Percentiles rank a stretch among this genome's conserved stretches.
Conservation (phyloP, 2,797 vertebrate species). For the Anas acuta region DNA sequence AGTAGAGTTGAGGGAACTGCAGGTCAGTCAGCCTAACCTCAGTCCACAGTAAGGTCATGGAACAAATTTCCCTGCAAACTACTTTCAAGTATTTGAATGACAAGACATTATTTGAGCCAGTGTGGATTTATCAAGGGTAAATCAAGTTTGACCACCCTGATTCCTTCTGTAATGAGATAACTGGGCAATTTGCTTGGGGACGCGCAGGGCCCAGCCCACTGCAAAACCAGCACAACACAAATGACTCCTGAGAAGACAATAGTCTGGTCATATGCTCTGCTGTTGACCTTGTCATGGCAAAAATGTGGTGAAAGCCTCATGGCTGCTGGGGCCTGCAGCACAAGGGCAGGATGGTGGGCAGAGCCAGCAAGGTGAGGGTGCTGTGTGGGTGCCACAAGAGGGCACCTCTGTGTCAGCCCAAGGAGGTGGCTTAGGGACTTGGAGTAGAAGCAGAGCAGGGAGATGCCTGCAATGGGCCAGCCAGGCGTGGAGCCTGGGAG, state of each 20-base stretch:
- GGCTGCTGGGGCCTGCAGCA: neutral
- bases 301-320: accelerated
- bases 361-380: no score
- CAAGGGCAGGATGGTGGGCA: neutral
- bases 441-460: accelerated
- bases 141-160: neutral
- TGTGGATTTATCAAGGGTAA: neutral
- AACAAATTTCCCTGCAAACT: neutral
- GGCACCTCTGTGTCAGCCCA: constrained; percentile 1
- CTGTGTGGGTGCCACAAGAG: constrained; percentile 6
- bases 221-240: neutral
- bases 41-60: neutral
- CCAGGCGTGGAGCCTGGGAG: neutral
- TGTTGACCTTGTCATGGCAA: neutral
- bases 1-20: neutral
- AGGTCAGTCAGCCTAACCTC: neutral
- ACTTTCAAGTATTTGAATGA: neutral
- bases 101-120: neutral
- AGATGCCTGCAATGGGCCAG: neutral
- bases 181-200: neutral
- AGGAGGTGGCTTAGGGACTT: neutral
- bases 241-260: neutral
- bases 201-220: neutral
- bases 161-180: neutral
- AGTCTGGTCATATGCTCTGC: no score